Evolutionary conservation across 2,113 vertebrate species (phyloP).

Genomic region (Brachypodius melanocephalos): DNA sequence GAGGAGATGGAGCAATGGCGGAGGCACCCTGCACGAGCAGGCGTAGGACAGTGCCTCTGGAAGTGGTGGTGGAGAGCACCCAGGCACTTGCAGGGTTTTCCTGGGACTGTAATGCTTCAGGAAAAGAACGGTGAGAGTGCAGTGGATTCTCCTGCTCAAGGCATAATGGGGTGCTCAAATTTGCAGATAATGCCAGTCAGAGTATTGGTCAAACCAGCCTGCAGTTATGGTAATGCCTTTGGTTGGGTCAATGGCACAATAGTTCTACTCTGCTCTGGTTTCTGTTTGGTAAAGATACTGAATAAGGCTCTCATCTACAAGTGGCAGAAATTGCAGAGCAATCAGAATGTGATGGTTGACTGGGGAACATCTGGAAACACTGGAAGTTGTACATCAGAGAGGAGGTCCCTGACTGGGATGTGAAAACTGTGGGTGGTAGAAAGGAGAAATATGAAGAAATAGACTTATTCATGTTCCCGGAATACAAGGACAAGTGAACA

Average conservation of each 20-base stretch:
- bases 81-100: background rate
- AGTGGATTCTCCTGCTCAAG: background rate
- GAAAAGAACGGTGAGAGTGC: background rate
- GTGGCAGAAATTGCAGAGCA: background rate
- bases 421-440: background rate
- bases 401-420: background rate
- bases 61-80: background rate
- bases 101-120: background rate
- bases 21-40: background rate
- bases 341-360: background rate
- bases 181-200: background rate
- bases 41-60: background rate
- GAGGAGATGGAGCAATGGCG: background rate
- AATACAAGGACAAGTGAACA: background rate
- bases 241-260: background rate
- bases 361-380: background rate
- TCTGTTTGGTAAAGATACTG: background rate
- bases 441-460: background rate
- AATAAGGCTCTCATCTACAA: background rate
- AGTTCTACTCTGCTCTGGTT: background rate
- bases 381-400: background rate
- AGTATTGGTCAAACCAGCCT: background rate
- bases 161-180: background rate
- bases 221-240: background rate
- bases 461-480: background rate